Base-by-base conservation (phyloP, 2,113 vertebrate species). In the Ibidorhyncha struthersii region DNA sequence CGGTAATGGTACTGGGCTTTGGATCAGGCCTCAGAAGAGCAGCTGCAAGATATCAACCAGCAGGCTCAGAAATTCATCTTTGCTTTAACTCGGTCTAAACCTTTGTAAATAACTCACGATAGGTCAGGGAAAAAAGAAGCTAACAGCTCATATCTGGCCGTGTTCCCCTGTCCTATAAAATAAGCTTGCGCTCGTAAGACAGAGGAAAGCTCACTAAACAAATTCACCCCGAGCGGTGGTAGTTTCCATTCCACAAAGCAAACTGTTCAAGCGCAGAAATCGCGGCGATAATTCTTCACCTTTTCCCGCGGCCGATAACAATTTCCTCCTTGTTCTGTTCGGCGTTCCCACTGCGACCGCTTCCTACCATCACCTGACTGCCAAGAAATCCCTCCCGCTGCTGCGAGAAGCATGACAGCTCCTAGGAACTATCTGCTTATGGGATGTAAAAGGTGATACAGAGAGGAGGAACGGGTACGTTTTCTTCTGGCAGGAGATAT, bases 11-110 rank as follows among this genome's bases (percentile, higher is more conserved):
- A 21, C 52, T 86, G 61, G 65, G 86, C 80, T 82, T 95, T 63
- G 86, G 89, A 96, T 59, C 47, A 43, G 43, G 80, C 65, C 83
- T 84, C 47, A 72, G 83, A 89, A 95, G 45, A 96, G 77, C 96
- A 97, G 91, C 89, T 97, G 95, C 77, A 95, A 93, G 79, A 78
- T 84, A 96, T 92, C 89, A 95, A 83, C 55, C 61, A 5, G 1
- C 88, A 92, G 80, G 66, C 94, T 84, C 69, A 1, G 19, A 95
- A 95, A 96, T 95, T 69, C 77, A 45, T 81, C 83, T 91, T 95
- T 84, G 63, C 71, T 95, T 86, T 92, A 87, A 81, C 76, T 92
- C 0, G 11, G 72, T 78, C 73, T 86, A 89, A 96, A 92, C 90
- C 65, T 95, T 86, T 71, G 86, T 84, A 92, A 95, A 93, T 89